Evolutionary conservation across 2,888 invertebrate genomes (phyloP), one percentile per base, ranked within the genome.

Genomic region (Prosopocoilus inquinatus): DNA sequence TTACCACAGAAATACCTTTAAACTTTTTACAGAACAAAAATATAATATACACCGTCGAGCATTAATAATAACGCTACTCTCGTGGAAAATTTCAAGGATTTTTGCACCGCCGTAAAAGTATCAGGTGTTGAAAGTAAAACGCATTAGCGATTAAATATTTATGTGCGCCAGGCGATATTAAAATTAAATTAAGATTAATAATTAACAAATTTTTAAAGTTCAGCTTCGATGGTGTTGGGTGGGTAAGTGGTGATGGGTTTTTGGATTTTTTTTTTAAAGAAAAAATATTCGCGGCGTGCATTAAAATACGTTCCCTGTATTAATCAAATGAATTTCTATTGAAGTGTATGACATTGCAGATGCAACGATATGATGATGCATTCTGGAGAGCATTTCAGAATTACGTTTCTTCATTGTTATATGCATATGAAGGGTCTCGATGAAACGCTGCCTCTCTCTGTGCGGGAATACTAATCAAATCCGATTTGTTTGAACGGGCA

Each of bases 401-500:
- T 68, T 69, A 66, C 66, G 63, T 69, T 69, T 69, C 67, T 69
- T 67, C 68, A 67, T 69, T 69, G 70, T 69, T 66, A 66, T 66
- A 63, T 65, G 67, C 64, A 67, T 66, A 66, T 66, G 67, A 65
- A 64, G 67, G 64, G 60, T 61, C 61, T 57, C 64, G 55, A 57
- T 60, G 63, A 60, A 63, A 60, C 55, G 50, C 50, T 50, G 53
- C 51, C 57, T 63, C 53, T 59, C 54, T 57, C 59, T 62, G 65
- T 63, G 68, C 20, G 20, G 67, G 67, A 65, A 67, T 68, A 71
- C 72, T 72, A 72, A 72, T 72, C 72, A 71, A 72, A 72, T 72
- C 70, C 68, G 70, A 71, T 72, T 72, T 71, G 71, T 72, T 71
- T 70, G 72, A 71, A 72, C 70, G 70, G 71, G 67, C 66, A 68